phyloP scores from a whole-genome alignment of 2,888 invertebrate genomes.

The Zele albiditarsus region DNA sequence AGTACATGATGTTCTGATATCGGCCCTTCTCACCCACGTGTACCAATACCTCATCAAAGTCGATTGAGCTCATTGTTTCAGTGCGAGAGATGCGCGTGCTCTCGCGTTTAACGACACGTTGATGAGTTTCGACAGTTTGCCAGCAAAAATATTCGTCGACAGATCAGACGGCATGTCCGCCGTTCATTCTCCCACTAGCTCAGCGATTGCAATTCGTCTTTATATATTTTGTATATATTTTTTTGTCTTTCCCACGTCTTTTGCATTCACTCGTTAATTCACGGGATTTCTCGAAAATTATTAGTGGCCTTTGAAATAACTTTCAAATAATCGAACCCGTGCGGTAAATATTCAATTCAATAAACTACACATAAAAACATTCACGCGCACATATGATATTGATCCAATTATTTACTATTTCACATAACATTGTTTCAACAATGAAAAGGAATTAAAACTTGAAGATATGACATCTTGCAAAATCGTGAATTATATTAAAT shows the following conservation, averaged over 20 bases:
- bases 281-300: neutral
- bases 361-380: neutral
- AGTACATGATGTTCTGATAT: constrained; percentile 79
- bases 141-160: constrained; percentile 38
- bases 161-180: constrained; percentile 56
- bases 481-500: neutral
- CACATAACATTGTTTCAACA: neutral
- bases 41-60: constrained; percentile 77
- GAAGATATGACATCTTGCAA: constrained; percentile 19
- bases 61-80: constrained; percentile 72
- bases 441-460: constrained; percentile 16
- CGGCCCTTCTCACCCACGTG: constrained; percentile 79
- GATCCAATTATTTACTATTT: neutral
- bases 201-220: constrained; percentile 26
- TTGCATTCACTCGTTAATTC: neutral
- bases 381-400: neutral
- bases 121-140: constrained; percentile 45
- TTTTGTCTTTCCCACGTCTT: neutral
- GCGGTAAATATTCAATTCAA: no score
- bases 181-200: constrained; percentile 48
- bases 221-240: constrained; percentile 19
- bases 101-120: constrained; percentile 38
- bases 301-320: no score
- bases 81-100: constrained; percentile 43
- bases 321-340: no score